Evolutionary conservation across 64 coral and sea anemone species (phyloP).

Genomic region (Cladopsammia gracilis): DNA sequence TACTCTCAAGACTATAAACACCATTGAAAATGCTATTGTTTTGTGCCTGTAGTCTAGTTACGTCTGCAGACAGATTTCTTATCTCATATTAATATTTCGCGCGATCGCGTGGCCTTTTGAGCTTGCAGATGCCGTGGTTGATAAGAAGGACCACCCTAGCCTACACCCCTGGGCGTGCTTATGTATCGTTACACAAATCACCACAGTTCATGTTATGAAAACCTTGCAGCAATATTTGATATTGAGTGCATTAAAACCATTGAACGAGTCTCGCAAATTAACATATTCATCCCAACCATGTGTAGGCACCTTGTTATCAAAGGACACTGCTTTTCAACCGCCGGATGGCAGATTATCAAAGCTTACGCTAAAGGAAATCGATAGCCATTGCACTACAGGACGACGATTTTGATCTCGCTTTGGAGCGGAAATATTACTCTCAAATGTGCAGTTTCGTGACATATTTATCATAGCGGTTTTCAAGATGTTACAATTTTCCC

Average conservation of each 20-base stretch:
- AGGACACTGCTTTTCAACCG: not conserved
- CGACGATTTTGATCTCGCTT: not conserved
- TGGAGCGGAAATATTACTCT: not conserved
- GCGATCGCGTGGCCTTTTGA: not conserved
- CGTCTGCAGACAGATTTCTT: slow-evolving; percentile 33
- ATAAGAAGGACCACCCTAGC: slow-evolving; percentile 33
- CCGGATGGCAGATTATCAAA: not conserved
- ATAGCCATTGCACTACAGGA: not conserved
- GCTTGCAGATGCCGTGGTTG: slow-evolving; percentile 36
- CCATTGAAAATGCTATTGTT: slow-evolving; percentile 4
- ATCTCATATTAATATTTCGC: not conserved
- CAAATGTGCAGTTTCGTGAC: slow-evolving; percentile 16
- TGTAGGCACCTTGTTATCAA: not conserved
- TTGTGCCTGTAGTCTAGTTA: not conserved
- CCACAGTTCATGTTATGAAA: not conserved
- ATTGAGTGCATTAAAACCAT: not conserved
- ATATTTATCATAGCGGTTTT: slow-evolving; percentile 56
- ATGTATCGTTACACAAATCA: not conserved
- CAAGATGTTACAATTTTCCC: slow-evolving; percentile 30
- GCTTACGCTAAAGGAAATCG: not conserved
- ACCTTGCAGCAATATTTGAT: slow-evolving; percentile 8
- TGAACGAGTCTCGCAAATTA: not conserved
- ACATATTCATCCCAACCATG: not conserved
- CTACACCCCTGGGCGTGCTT: not conserved
- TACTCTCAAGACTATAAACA: not conserved